Evolutionary conservation across 2,113 vertebrate genomes (phyloP).

Genomic region (Bujurquina vittata): DNA sequence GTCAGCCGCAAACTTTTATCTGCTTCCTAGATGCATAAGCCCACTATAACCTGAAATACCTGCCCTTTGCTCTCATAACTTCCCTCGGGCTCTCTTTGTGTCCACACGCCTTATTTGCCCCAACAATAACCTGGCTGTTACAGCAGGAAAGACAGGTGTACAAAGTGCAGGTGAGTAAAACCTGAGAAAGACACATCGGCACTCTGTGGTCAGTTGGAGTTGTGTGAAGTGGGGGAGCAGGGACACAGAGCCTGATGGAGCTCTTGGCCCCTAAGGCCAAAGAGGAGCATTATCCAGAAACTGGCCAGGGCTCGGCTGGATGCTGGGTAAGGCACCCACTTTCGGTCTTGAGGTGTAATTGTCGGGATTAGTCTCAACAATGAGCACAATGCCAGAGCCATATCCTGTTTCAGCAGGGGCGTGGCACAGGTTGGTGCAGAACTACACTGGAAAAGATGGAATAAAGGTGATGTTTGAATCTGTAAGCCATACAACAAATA

Average conservation of each 20-base stretch:
- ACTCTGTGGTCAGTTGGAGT: constrained; percentile 39
- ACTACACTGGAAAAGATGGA: constrained; percentile 56
- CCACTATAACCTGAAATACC: constrained; percentile 64
- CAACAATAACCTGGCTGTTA: constrained; percentile 50
- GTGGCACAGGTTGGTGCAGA: constrained; percentile 53
- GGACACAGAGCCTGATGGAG: constrained; percentile 13
- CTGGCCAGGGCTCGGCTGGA: constrained; percentile 47
- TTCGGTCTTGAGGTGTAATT: constrained; percentile 75
- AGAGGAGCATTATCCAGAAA: constrained; percentile 44
- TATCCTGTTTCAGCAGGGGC: constrained; percentile 75
- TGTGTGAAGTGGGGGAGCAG: constrained; percentile 30
- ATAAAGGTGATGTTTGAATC: constrained; percentile 34
- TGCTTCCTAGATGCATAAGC: constrained; percentile 26
- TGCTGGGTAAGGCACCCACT: constrained; percentile 63
- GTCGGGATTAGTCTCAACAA: constrained; percentile 78
- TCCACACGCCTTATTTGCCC: constrained; percentile 66
- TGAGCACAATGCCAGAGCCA: constrained; percentile 70
- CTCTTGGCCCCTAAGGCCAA: constrained; percentile 37
- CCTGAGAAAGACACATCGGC: constrained; percentile 46
- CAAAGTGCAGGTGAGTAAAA: constrained; percentile 71
- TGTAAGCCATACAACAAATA: constrained; percentile 28
- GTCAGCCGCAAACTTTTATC: constrained; percentile 42
- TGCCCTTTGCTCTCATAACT: constrained; percentile 72
- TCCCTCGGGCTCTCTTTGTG: constrained; percentile 39
- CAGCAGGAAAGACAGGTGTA: constrained; percentile 60